Evolutionary conservation across 2,113 vertebrate genomes (phyloP), one percentile per base, ranked within the genome.

Genomic region (Mystacornis crossleyi): DNA sequence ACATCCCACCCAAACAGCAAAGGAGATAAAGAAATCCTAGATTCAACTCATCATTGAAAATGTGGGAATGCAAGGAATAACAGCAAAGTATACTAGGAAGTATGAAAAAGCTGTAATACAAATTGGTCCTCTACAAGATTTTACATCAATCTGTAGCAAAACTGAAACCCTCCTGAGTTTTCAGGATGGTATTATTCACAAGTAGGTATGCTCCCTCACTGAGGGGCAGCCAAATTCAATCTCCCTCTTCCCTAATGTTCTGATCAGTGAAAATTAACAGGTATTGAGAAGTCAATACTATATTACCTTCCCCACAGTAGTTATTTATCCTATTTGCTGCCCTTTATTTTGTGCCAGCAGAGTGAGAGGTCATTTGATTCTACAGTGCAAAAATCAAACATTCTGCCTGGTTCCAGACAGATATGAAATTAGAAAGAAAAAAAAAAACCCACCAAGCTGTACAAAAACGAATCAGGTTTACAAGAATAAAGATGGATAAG

Each of bases 211-310:
- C 34, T 66, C 43, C 29, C 58, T 64, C 72, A 26, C 50, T 64
- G 71, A 81, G 67, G 36, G 71, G 92, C 40, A 91, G 81, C 31
- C 58, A 94, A 58, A 94, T 96, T 93, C 78, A 45, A 74, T 73
- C 75, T 77, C 40, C 18, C 38, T 69, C 71, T 81, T 82, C 36
- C 43, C n/a, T n/a, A 57, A 33, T 50, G 62, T 75, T 86, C 66
- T 50, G 19, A 95, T 86, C 62, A 92, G 75, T 18, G 12, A 93
- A 97, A 96, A 97, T 96, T 86, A 97, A 67, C 81, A 91, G 54
- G 70, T 81, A 73, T 78, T 51, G 66, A 92, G 66, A 96, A 95
- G 91, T 97, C 97, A 97, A 94, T 96, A 95, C 31, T 69, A 12
- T 86, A 97, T 97, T 88, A 92, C 84, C 78, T 96, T 93, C 90